Evolutionary conservation across 2,888 invertebrate species (phyloP).

Genomic region (Drosophila mulleri): DNA sequence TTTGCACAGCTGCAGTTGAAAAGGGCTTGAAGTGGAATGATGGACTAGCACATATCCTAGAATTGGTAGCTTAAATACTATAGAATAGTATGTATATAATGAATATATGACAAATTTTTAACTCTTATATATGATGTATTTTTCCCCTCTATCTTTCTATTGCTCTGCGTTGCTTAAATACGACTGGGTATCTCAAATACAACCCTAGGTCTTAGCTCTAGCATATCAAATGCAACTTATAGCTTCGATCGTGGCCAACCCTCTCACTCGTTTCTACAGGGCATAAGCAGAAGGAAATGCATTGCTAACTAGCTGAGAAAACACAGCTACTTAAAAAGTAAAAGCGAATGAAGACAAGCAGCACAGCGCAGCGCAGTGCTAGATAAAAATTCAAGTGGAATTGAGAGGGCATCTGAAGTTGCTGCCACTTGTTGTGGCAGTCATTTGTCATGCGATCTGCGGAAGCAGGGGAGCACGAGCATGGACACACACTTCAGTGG

Average conservation of each 20-base stretch:
- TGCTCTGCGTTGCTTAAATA: too few relatives aligned
- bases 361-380: neutral
- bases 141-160: too few relatives aligned
- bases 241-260: neutral
- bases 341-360: slow-evolving; percentile 35
- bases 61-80: neutral
- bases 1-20: slow-evolving; percentile 24
- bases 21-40: neutral
- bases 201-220: too few relatives aligned
- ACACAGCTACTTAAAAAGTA: slow-evolving; percentile 54
- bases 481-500: slow-evolving; percentile 38
- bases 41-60: neutral
- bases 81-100: too few relatives aligned
- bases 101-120: too few relatives aligned
- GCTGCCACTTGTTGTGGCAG: slow-evolving; percentile 65
- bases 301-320: slow-evolving; percentile 40
- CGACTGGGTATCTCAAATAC: neutral
- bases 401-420: slow-evolving; percentile 36
- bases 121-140: too few relatives aligned
- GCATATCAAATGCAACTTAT: neutral
- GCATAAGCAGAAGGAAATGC: neutral
- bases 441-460: slow-evolving; percentile 72
- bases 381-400: slow-evolving; percentile 10
- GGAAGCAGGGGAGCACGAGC: slow-evolving; percentile 35
- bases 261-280: neutral